These are phyloP conservation scores for Myanophis thanlyinensis DNA, from an alignment of 2,113 vertebrate genomes.

Conservation along the genomic window DNA sequence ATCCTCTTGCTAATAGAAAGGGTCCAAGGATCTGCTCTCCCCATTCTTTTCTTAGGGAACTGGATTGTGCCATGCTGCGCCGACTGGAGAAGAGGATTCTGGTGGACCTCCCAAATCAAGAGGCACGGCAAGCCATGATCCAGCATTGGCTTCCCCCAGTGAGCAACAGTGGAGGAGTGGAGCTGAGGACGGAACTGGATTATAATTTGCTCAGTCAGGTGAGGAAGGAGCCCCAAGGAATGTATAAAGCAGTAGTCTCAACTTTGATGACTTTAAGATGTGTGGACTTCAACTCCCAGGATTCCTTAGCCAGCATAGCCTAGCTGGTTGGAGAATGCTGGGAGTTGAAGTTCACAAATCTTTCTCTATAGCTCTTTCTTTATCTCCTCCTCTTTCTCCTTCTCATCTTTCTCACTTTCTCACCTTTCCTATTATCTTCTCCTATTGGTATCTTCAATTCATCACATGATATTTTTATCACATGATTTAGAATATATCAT, in stretches of 20 bases:
- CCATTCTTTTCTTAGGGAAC: slow-evolving; percentile 76
- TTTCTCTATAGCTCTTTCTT: not conserved
- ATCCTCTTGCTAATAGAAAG: not conserved
- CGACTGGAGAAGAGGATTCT: slow-evolving; percentile 94
- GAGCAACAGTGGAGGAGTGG: slow-evolving; percentile 73
- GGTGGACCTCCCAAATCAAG: slow-evolving; percentile 81
- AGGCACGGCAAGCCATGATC: slow-evolving; percentile 87
- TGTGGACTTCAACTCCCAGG: no score
- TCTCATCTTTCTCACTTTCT: not conserved
- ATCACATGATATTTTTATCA: not conserved
- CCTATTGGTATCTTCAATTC: not conserved
- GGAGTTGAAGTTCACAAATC: not conserved
- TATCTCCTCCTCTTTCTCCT: no score
- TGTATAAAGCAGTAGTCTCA: not conserved
- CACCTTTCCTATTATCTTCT: not conserved
- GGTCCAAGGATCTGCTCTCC: not conserved
- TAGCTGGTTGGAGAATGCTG: not conserved
- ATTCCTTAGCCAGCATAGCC: no score
- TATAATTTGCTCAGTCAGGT: slow-evolving; percentile 83
- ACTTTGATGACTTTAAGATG: not conserved
- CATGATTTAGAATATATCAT: no score
- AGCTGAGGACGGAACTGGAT: slow-evolving; percentile 80
- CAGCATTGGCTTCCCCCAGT: slow-evolving; percentile 89
- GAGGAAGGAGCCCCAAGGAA: not conserved
- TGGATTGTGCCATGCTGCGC: slow-evolving; percentile 91